Percentiles rank a stretch among this genome's conserved stretches.
These are phyloP conservation scores for Sarcophaga peregrina DNA, from an alignment of 1,140 invertebrate genomes.

Conservation along the genomic window DNA sequence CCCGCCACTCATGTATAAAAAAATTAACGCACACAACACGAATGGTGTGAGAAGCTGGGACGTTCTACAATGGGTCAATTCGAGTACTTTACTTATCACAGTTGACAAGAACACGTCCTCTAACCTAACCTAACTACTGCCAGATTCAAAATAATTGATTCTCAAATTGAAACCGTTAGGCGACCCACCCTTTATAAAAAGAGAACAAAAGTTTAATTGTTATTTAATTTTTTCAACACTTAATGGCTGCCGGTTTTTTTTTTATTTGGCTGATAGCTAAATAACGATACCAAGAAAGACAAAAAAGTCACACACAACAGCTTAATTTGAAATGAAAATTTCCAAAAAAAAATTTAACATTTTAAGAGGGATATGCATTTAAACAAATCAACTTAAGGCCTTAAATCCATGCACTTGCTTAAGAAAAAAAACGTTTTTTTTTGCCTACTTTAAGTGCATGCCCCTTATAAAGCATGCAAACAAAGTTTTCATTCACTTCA, in stretches of 20 bases:
- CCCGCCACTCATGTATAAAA: too few species aligned
- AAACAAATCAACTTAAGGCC: neutral
- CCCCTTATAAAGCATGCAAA: neutral
- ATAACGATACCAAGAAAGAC: neutral
- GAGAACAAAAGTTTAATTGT: constrained; percentile 17
- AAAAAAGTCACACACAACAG: too few species aligned
- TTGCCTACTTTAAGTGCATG: neutral
- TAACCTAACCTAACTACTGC: too few species aligned
- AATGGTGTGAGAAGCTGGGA: too few species aligned
- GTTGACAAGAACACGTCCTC: too few species aligned
- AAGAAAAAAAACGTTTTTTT: too few species aligned
- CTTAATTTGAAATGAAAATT: neutral
- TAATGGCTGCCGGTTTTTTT: constrained; percentile 13
- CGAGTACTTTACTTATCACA: too few species aligned
- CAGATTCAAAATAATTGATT: too few species aligned
- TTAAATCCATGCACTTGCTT: neutral
- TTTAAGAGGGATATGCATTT: neutral
- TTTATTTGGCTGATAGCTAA: neutral
- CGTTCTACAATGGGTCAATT: too few species aligned
- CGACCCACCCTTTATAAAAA: too few species aligned
- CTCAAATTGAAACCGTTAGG: too few species aligned
- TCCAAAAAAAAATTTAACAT: neutral
- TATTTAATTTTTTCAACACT: constrained; percentile 26
- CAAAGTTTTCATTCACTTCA: neutral
- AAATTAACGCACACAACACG: too few species aligned